These are phyloP conservation scores for Chaunax sp. DNA, from an alignment of 2,797 vertebrate species.

Conservation along the genomic window DNA sequence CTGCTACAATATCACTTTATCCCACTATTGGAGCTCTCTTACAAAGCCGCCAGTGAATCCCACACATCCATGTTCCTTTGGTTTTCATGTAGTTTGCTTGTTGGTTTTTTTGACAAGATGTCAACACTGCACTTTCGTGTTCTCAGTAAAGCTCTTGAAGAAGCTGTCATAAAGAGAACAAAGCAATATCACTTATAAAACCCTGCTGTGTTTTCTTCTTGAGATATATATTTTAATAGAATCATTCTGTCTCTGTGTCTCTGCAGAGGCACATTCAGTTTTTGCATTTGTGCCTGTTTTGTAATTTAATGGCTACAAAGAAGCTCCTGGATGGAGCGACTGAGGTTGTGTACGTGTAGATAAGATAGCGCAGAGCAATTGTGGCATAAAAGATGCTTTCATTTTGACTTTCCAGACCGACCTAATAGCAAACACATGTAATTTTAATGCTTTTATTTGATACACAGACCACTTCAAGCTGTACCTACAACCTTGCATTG, in stretches of 20 bases:
- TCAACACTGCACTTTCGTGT: conserved; percentile 36
- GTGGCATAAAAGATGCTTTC: conserved; percentile 18
- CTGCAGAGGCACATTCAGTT: neutral
- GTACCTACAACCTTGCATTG: too few relatives aligned
- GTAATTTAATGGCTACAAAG: neutral
- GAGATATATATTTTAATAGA: conserved; percentile 17
- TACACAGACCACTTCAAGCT: neutral
- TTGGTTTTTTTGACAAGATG: conserved; percentile 35
- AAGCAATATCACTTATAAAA: conserved; percentile 23
- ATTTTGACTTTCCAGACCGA: conserved; percentile 26
- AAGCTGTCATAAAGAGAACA: conserved; percentile 38
- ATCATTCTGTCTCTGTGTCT: conserved; percentile 3
- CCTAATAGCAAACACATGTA: conserved; percentile 1
- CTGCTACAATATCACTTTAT: conserved; percentile 39
- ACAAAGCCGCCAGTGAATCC: conserved; percentile 48
- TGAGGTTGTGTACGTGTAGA: conserved; percentile 19
- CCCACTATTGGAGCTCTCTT: conserved; percentile 11
- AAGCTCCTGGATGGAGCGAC: neutral
- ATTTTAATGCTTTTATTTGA: conserved; percentile 27
- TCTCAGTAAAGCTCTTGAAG: conserved; percentile 30
- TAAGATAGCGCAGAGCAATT: conserved; percentile 2
- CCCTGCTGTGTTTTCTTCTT: conserved; percentile 12
- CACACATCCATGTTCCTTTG: conserved; percentile 36
- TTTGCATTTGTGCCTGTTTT: neutral
- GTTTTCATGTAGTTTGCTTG: conserved; percentile 26